These are phyloP conservation scores for Pachliopta kotzebuea DNA, from an alignment of 2,888 invertebrate genomes.

Conservation along the genomic window DNA sequence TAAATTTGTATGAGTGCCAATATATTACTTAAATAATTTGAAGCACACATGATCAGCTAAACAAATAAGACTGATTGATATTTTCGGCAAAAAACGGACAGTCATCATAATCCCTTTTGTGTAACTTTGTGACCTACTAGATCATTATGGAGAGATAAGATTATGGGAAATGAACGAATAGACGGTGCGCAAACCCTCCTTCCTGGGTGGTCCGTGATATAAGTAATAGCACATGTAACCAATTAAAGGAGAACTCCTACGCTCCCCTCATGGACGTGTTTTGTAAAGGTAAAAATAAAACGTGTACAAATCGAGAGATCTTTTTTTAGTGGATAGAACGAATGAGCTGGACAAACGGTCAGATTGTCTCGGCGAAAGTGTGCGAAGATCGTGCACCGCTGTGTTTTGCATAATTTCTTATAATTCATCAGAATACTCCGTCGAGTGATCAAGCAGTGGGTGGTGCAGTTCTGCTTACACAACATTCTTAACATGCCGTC, in stretches of 20 bases:
- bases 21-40: neutral
- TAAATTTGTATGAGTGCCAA: no score
- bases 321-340: constrained; percentile 41
- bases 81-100: constrained; percentile 20
- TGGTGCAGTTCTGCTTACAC: constrained; percentile 43
- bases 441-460: constrained; percentile 58
- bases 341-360: constrained; percentile 48
- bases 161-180: constrained; percentile 63
- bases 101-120: constrained; percentile 40
- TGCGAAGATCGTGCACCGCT: constrained; percentile 42
- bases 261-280: constrained; percentile 30
- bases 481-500: constrained; percentile 21
- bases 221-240: constrained; percentile 51
- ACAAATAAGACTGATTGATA: constrained; percentile 7
- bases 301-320: constrained; percentile 39
- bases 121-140: constrained; percentile 49
- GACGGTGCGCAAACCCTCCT: constrained; percentile 50
- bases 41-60: neutral
- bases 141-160: constrained; percentile 64
- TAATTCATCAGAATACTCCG: constrained; percentile 61
- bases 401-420: constrained; percentile 67
- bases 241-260: constrained; percentile 48
- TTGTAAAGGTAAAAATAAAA: constrained; percentile 30
- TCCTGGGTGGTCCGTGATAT: constrained; percentile 63
- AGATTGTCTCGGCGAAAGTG: constrained; percentile 77